Conservation (phyloP, 2,888 invertebrate species). For the Scaptomyza flava region DNA sequence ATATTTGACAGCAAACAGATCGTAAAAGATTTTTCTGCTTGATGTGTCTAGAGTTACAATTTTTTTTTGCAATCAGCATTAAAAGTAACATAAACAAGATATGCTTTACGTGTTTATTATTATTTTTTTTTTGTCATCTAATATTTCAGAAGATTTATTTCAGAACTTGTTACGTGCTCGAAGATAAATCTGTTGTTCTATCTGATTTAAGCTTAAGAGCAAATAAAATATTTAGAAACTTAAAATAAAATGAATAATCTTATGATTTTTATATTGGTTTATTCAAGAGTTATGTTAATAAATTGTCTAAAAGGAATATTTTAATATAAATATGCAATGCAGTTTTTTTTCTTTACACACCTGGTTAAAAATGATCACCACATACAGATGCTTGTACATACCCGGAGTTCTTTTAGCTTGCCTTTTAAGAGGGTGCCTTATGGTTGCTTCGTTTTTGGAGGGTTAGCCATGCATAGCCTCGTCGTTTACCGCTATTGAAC, state of each 20-base stretch:
- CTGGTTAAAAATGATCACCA: no score
- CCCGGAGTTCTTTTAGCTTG: no score
- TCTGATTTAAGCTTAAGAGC: no score
- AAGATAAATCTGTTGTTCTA: no score
- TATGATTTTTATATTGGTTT: no score
- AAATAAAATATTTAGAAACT: no score
- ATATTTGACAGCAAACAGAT: conserved; percentile 23
- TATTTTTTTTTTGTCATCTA: neutral
- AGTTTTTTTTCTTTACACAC: no score
- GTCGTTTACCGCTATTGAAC: conserved; percentile 47
- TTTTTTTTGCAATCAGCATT: neutral
- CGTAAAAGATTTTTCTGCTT: conserved; percentile 4
- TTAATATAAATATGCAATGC: no score
- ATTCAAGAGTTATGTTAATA: no score
- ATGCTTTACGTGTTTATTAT: neutral
- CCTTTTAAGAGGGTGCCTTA: neutral
- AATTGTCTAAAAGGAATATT: no score
- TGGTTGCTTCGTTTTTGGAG: conserved; percentile 4
- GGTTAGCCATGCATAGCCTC: conserved; percentile 7
- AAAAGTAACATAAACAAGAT: neutral
- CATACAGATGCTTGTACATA: no score
- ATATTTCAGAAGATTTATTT: neutral
- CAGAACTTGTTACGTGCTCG: neutral
- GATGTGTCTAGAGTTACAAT: neutral
- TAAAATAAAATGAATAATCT: no score